Conservation (phyloP, 2,888 invertebrate species). For the Argyra leucocephala region DNA sequence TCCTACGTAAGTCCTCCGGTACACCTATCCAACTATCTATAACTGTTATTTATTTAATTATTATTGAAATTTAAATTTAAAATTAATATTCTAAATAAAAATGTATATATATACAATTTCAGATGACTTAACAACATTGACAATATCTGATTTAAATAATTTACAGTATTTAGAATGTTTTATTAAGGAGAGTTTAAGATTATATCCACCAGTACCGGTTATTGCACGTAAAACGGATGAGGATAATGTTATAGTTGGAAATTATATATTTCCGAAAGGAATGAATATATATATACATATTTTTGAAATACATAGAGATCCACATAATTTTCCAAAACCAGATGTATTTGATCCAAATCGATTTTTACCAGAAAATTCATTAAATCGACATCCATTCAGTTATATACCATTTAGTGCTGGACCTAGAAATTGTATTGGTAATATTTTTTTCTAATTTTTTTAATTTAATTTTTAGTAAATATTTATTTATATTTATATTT, state of each 20-base stretch:
- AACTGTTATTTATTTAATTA: too few relatives aligned
- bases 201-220: slow-evolving; percentile 49
- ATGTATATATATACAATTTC: background rate
- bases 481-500: too few relatives aligned
- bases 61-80: too few relatives aligned
- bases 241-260: slow-evolving; percentile 30
- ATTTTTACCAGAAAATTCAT: slow-evolving; percentile 53
- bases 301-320: slow-evolving; percentile 56
- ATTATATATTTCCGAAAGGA: slow-evolving; percentile 45
- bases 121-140: slow-evolving; percentile 26
- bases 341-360: slow-evolving; percentile 50
- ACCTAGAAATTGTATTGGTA: slow-evolving; percentile 59
- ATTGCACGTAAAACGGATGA: slow-evolving; percentile 39
- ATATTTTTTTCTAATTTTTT: too few relatives aligned
- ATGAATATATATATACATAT: slow-evolving; percentile 49
- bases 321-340: slow-evolving; percentile 55
- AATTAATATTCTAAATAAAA: too few relatives aligned
- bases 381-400: slow-evolving; percentile 51
- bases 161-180: slow-evolving; percentile 47
- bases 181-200: slow-evolving; percentile 48
- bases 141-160: slow-evolving; percentile 33
- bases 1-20: too few relatives aligned
- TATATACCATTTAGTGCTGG: slow-evolving; percentile 62
- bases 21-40: too few relatives aligned
- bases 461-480: too few relatives aligned